Evolutionary conservation across 2,888 invertebrate species (phyloP).

Genomic region (Tanaodytes sp.): DNA sequence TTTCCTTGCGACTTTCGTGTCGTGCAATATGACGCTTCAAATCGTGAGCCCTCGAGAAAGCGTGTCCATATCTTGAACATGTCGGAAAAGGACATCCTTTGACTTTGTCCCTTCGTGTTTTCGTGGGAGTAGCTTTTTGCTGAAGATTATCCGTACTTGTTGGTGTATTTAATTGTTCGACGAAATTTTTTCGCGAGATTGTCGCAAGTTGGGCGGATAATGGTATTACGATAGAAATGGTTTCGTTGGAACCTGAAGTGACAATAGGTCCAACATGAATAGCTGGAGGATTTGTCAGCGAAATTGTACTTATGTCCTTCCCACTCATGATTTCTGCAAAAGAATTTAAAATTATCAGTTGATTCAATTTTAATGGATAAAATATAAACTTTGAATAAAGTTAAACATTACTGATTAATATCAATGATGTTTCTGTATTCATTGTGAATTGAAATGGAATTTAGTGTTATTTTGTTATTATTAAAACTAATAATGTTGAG

Average conservation of each 20-base stretch:
- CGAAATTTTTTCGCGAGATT: conserved; percentile 58
- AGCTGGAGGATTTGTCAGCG: conserved; percentile 63
- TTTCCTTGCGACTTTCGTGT: conserved; percentile 67
- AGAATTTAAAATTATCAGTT: no score
- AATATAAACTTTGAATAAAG: no score
- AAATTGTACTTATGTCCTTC: conserved; percentile 59
- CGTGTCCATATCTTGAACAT: conserved; percentile 67
- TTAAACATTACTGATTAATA: no score
- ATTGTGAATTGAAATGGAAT: no score
- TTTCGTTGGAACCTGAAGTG: conserved; percentile 65
- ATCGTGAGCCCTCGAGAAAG: conserved; percentile 70
- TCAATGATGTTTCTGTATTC: no score
- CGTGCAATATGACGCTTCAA: conserved; percentile 69
- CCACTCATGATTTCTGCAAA: conserved; percentile 52
- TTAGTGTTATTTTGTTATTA: no score
- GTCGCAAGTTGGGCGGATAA: conserved; percentile 66
- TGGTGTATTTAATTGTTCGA: conserved; percentile 56
- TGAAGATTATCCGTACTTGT: conserved; percentile 41
- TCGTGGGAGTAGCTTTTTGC: conserved; percentile 17
- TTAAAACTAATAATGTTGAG: no score
- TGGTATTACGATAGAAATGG: conserved; percentile 70
- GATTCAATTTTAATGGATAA: no score
- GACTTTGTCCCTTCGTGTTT: conserved; percentile 61
- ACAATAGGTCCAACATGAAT: conserved; percentile 68
- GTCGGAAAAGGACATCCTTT: conserved; percentile 70